These are phyloP conservation scores for Bicyclus anynana DNA, from an alignment of 1,140 invertebrate genomes.

Conservation along the genomic window DNA sequence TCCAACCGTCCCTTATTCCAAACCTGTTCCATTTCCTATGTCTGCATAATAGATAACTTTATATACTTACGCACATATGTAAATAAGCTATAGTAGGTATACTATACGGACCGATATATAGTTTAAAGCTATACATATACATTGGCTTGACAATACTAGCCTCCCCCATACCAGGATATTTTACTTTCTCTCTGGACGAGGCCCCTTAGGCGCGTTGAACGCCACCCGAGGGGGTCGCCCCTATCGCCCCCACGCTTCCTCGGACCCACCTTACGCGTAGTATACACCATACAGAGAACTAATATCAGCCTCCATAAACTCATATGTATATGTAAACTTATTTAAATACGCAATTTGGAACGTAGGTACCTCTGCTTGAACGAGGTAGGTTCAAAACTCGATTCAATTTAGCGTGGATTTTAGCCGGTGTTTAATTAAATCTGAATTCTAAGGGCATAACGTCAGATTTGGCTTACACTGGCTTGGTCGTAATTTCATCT, in stretches of 20 bases:
- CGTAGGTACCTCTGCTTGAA: constrained; percentile 36
- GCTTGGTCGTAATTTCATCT: background rate
- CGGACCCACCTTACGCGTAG: constrained; percentile 59
- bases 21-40: constrained; percentile 63
- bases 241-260: constrained; percentile 34
- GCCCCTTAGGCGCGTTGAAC: constrained; percentile 61
- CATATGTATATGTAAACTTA: constrained; percentile 64
- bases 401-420: constrained; percentile 60
- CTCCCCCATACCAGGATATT: constrained; percentile 71
- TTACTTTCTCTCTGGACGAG: constrained; percentile 72
- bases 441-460: constrained; percentile 25
- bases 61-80: constrained; percentile 58
- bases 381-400: constrained; percentile 38
- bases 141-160: constrained; percentile 73
- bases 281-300: constrained; percentile 71
- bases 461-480: background rate
- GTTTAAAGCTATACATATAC: constrained; percentile 73
- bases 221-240: constrained; percentile 36
- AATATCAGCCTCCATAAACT: constrained; percentile 69
- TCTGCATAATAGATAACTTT: constrained; percentile 72
- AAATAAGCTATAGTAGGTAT: constrained; percentile 64
- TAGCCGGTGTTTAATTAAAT: constrained; percentile 48
- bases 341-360: constrained; percentile 72
- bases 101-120: constrained; percentile 62
- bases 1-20: constrained; percentile 46